phyloP scores from a whole-genome alignment of 1,140 invertebrate species.

The Bombus sibiricus region DNA sequence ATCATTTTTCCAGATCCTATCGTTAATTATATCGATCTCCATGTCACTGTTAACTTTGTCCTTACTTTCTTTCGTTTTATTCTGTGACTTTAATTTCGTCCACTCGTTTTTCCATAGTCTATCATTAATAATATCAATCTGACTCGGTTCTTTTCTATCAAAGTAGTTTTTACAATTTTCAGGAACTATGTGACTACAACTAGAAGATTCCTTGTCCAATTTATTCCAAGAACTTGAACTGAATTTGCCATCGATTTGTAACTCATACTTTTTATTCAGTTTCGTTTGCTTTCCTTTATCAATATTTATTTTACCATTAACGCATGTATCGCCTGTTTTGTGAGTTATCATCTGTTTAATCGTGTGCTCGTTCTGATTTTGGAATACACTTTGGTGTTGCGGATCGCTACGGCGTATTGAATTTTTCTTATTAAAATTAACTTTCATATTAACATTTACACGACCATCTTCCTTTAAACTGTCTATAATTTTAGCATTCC shows the following conservation, averaged over 20 bases:
- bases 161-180: slow-evolving; percentile 34
- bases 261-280: slow-evolving; percentile 53
- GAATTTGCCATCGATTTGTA: slow-evolving; percentile 35
- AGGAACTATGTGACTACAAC: slow-evolving; percentile 17
- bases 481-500: slow-evolving; percentile 35
- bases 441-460: slow-evolving; percentile 21
- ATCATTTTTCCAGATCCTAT: slow-evolving; percentile 75
- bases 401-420: slow-evolving; percentile 32
- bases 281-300: slow-evolving; percentile 57
- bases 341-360: not conserved
- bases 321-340: slow-evolving; percentile 3
- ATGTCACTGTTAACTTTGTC: slow-evolving; percentile 44
- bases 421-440: slow-evolving; percentile 56
- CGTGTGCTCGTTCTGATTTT: slow-evolving; percentile 33
- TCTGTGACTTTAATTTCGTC: slow-evolving; percentile 60
- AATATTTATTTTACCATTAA: slow-evolving; percentile 44
- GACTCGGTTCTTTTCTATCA: slow-evolving; percentile 54
- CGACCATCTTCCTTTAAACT: slow-evolving; percentile 31
- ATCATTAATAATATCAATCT: slow-evolving; percentile 79
- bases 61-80: slow-evolving; percentile 16
- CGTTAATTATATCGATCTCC: slow-evolving; percentile 77
- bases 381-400: slow-evolving; percentile 10
- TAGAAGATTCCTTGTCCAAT: slow-evolving; percentile 43
- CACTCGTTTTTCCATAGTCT: slow-evolving; percentile 79
- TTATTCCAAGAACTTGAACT: slow-evolving; percentile 52